Base-by-base conservation (phyloP, 2,888 invertebrate species). In the Tinea semifulvella region DNA sequence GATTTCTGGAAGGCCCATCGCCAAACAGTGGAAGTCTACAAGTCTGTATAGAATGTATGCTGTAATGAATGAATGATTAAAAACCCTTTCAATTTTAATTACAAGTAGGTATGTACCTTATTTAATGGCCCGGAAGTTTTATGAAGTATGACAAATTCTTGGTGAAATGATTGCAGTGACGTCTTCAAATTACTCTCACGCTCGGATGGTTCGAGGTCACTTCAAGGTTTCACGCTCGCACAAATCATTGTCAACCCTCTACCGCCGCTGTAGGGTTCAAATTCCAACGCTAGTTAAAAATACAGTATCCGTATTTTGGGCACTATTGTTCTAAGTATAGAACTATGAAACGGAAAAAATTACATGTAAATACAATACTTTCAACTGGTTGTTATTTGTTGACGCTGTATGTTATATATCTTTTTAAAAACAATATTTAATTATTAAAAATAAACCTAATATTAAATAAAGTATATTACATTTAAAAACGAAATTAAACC, bases 131-230 rank as follows among this genome's bases (percentile, higher is more conserved):
- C 36, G 36, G 36, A 36, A 40, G 40, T 25, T 25, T 25, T 48
- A 31, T 47, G 45, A 48, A 50, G 52, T 57, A 56, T 54, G 57
- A 60, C 61, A 60, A 60, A 60, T 59, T 57, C 54, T 53, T 57
- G 55, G 64, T 65, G 70, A 72, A 72, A 72, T 70, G 61, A 65
- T 56, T 69, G 53, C 36, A 18, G 36, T 56, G 59, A 61, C 56
- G 61, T 60, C 58, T 60, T 36, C 59, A 54, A 59, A 53, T 56
- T 58, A 56, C 54, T 61, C 53, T 59, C 55, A 65, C 61, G 73
- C 58, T 68, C 60, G 56, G 63, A 53, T 67, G 67, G 47, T 52
- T 53, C 55, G 60, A 71, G 71, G 68, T 57, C 61, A 52, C 49
- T 49, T 42, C 44, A 65, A 71, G 69, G 71, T 54, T n/a, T 17